Conservation (phyloP, 1,140 invertebrate genomes). For the Drosophila sp. region DNA sequence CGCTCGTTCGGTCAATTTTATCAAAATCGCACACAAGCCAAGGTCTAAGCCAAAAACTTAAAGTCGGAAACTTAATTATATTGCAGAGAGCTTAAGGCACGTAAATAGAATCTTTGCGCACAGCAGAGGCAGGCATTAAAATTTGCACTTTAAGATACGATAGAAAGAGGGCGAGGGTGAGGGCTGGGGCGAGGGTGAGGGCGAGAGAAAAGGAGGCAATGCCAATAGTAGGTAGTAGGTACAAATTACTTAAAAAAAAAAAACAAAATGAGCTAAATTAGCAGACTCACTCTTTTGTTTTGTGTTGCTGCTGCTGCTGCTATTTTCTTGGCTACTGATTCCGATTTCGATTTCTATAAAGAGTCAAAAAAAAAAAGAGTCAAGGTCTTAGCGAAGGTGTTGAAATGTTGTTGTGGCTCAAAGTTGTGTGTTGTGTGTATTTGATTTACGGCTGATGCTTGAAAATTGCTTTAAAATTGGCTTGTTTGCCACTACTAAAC, state of each 20-base stretch:
- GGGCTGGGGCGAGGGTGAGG: neutral
- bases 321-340: conserved; percentile 66
- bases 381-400: conserved; percentile 79
- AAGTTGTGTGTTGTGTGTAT: conserved; percentile 42
- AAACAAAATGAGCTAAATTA: conserved; percentile 80
- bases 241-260: conserved; percentile 78
- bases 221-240: conserved; percentile 34
- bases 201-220: conserved; percentile 25
- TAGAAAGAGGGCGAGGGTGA: neutral
- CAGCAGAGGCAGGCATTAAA: conserved; percentile 55
- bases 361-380: conserved; percentile 37
- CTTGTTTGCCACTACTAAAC: conserved; percentile 31
- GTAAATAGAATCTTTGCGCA: conserved; percentile 55
- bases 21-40: conserved; percentile 78
- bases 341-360: conserved; percentile 61
- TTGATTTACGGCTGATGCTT: conserved; percentile 77
- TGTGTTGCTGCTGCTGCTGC: neutral
- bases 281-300: conserved; percentile 63
- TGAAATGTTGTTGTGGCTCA: conserved; percentile 68
- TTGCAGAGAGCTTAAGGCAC: conserved; percentile 59
- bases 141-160: conserved; percentile 76
- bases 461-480: conserved; percentile 76
- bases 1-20: conserved; percentile 64
- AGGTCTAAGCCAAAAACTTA: conserved; percentile 65
- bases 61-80: conserved; percentile 74